Percentiles rank a stretch among this genome's conserved stretches.
Conservation (phyloP, 2,888 invertebrate species). For the Drosophila longiperda region DNA sequence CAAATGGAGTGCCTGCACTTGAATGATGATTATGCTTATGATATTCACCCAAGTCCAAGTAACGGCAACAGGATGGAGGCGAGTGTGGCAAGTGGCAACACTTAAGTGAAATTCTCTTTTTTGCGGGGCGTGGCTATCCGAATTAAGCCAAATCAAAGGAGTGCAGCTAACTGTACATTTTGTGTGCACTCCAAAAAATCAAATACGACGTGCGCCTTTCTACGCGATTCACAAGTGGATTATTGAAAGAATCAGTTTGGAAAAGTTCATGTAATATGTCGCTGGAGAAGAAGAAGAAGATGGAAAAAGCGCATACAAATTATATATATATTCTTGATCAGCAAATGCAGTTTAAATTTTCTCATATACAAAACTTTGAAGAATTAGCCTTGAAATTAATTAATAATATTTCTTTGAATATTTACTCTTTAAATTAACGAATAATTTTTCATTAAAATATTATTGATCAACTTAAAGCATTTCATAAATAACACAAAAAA, state of each 20-base stretch:
- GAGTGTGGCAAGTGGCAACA: slow-evolving; percentile 17
- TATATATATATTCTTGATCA: background rate
- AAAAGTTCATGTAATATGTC: background rate
- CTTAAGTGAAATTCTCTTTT: slow-evolving; percentile 39
- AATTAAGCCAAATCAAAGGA: slow-evolving; percentile 13
- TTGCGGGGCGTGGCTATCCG: slow-evolving; percentile 27
- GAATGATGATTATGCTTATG: slow-evolving; percentile 50
- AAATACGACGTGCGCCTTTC: slow-evolving; percentile 18
- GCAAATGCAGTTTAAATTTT: background rate
- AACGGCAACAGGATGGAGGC: background rate
- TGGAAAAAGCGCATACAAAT: background rate
- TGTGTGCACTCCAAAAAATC: background rate
- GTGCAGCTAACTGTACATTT: slow-evolving; percentile 27
- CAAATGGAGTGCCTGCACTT: slow-evolving; percentile 36
- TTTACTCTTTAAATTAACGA: background rate
- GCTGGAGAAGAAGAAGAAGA: background rate
- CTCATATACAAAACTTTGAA: background rate
- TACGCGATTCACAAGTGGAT: slow-evolving; percentile 18
- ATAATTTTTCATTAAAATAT: background rate
- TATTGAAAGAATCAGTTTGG: background rate
- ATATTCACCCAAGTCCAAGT: slow-evolving; percentile 23
- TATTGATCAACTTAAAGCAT: background rate
- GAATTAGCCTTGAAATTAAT: background rate
- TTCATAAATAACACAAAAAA: background rate
- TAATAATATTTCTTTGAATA: background rate